These are phyloP conservation scores for Ichneumon xanthorius DNA, from an alignment of 2,888 invertebrate species.

Conservation along the genomic window DNA sequence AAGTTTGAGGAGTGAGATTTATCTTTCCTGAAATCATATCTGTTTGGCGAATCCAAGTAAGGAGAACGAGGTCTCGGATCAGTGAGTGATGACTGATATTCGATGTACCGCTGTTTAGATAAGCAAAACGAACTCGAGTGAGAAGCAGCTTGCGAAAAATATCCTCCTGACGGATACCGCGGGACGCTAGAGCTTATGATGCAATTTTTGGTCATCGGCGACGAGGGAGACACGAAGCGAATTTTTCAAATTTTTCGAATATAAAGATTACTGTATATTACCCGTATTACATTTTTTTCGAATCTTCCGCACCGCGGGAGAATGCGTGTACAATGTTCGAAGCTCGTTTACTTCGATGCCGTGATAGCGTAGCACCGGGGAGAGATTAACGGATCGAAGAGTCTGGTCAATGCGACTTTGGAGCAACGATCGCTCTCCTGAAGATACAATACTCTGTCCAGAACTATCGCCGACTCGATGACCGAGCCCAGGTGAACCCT, in stretches of 20 bases:
- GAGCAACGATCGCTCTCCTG: constrained; percentile 87
- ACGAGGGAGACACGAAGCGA: neutral
- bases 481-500: constrained; percentile 92
- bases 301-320: neutral
- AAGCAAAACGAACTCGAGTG: neutral
- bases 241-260: neutral
- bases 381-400: constrained; percentile 94
- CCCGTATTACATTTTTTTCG: neutral
- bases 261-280: constrained; percentile 19
- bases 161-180: neutral
- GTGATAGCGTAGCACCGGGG: constrained; percentile 93
- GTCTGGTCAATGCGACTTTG: constrained; percentile 89
- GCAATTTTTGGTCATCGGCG: neutral
- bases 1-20: neutral
- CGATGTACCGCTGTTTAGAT: neutral
- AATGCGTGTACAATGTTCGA: constrained; percentile 22
- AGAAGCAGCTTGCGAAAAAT: neutral
- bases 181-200: too few species aligned
- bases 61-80: neutral
- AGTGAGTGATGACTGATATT: neutral
- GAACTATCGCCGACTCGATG: constrained; percentile 92
- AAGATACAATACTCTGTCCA: constrained; percentile 93
- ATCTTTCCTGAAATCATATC: neutral
- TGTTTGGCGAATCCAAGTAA: neutral
- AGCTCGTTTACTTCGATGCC: constrained; percentile 85